phyloP scores from a whole-genome alignment of 2,113 vertebrate species.

The Galbula dea region DNA sequence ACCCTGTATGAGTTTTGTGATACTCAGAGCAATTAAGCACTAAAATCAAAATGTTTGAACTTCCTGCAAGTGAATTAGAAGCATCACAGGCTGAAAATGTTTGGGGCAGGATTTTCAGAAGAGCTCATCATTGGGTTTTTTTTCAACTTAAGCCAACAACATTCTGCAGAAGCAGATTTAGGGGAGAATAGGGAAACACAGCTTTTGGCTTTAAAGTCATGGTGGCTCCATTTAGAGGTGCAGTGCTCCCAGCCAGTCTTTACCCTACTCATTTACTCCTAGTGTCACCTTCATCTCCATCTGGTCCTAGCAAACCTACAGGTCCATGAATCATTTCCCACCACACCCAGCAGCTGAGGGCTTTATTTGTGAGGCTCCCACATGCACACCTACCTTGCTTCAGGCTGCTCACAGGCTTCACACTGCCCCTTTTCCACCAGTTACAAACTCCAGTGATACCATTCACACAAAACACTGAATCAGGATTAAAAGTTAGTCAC shows the following conservation, averaged over 20 bases:
- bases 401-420: background rate
- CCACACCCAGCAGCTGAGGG: background rate
- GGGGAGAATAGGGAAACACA: background rate
- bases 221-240: background rate
- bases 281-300: background rate
- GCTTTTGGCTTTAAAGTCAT: background rate
- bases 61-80: background rate
- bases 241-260: background rate
- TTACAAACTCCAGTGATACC: background rate
- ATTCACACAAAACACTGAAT: fast-evolving
- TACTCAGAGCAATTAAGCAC: background rate
- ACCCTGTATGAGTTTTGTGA: background rate
- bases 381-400: background rate
- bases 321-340: constrained; percentile 1
- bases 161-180: background rate
- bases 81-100: background rate
- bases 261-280: background rate
- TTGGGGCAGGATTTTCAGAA: background rate
- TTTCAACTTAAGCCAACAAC: background rate
- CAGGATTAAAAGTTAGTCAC: background rate
- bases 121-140: background rate
- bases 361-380: background rate
- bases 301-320: background rate
- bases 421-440: background rate
- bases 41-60: background rate